These are phyloP conservation scores for Podarcis lilfordi DNA, from an alignment of 2,797 vertebrate species.

Conservation along the genomic window DNA sequence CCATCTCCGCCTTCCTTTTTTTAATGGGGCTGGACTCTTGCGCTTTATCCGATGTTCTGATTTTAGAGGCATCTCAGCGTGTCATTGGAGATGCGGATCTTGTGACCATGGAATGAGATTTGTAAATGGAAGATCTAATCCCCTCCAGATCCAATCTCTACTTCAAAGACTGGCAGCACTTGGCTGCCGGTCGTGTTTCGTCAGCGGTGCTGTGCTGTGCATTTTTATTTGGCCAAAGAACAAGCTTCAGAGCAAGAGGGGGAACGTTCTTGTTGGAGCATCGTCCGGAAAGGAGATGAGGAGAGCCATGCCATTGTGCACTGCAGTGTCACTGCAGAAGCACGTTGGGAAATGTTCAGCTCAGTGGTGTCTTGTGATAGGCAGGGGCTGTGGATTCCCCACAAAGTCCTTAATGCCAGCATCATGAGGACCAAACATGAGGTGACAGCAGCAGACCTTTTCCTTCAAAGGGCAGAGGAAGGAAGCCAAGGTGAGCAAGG, in stretches of 20 bases:
- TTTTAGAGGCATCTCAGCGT: conserved; percentile 11
- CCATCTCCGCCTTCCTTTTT: background rate
- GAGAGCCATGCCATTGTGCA: background rate
- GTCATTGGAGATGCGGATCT: conserved; percentile 43
- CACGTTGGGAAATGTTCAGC: background rate
- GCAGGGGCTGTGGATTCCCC: background rate
- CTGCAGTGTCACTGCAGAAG: background rate
- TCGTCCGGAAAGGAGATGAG: background rate
- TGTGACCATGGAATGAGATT: background rate
- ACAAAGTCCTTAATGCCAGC: background rate
- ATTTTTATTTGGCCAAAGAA: conserved; percentile 12
- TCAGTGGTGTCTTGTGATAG: background rate
- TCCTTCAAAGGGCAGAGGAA: background rate
- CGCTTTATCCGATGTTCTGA: conserved; percentile 6
- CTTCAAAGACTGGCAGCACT: background rate
- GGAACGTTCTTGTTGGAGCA: background rate
- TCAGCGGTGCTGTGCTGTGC: accelerated
- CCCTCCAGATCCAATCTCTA: background rate
- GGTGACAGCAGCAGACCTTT: too few relatives aligned
- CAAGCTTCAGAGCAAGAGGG: background rate
- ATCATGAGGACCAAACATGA: background rate
- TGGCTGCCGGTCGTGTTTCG: accelerated
- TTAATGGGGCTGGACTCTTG: conserved; percentile 9
- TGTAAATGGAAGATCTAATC: conserved; percentile 40
- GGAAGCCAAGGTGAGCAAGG: too few relatives aligned